Evolutionary conservation across 2,797 vertebrate species (phyloP).

Genomic region (Myotis myotis): DNA sequence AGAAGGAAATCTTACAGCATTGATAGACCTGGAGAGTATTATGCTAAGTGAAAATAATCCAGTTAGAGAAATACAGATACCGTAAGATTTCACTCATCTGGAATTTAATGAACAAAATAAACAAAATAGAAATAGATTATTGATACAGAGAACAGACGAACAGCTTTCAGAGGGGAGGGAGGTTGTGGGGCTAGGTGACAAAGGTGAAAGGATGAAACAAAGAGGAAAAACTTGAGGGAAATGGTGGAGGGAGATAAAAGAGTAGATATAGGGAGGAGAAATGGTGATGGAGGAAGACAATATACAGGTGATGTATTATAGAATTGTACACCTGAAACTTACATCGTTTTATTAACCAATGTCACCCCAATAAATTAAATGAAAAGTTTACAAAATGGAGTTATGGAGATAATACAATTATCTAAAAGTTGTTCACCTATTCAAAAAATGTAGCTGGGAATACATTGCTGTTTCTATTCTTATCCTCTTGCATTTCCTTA

Average conservation of each 20-base stretch:
- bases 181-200: background rate
- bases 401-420: background rate
- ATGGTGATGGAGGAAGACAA: background rate
- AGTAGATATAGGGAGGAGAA: background rate
- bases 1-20: background rate
- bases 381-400: background rate
- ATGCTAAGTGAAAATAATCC: background rate
- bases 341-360: background rate
- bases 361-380: background rate
- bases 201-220: background rate
- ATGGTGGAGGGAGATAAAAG: background rate
- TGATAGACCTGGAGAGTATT: background rate
- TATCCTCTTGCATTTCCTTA: background rate
- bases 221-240: background rate
- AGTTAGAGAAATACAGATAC: background rate
- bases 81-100: background rate
- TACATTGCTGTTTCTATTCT: slow-evolving; percentile 18
- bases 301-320: background rate
- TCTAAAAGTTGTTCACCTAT: background rate
- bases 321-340: background rate
- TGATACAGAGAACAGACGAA: background rate
- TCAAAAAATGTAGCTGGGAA: background rate
- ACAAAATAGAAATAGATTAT: background rate
- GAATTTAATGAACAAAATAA: background rate
- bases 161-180: background rate